These are phyloP conservation scores for Corythaeola cristata DNA, from an alignment of 2,113 vertebrate genomes.

Conservation along the genomic window DNA sequence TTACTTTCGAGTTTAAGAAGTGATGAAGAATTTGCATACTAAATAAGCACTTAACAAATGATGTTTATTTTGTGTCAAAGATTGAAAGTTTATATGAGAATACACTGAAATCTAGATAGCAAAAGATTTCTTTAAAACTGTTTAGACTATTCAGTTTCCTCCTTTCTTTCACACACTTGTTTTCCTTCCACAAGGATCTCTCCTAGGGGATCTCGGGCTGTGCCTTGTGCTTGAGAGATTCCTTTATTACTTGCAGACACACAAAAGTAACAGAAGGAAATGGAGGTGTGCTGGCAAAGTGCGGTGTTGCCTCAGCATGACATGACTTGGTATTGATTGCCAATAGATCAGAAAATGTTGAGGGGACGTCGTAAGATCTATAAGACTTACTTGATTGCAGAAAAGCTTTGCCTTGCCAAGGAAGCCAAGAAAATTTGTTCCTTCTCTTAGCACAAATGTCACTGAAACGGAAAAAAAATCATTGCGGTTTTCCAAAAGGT, in stretches of 20 bases:
- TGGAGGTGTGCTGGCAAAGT: not conserved
- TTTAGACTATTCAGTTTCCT: not conserved
- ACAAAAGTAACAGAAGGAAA: not conserved
- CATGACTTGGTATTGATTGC: not conserved
- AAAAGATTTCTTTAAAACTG: not conserved
- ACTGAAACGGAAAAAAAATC: not conserved
- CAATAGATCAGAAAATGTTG: not conserved
- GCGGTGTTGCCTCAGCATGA: not conserved
- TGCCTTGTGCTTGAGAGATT: not conserved
- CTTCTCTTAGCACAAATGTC: not conserved
- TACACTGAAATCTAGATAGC: conserved; percentile 63
- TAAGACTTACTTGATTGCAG: not conserved
- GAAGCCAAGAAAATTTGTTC: conserved; percentile 4
- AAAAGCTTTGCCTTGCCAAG: not conserved
- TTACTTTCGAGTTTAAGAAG: conserved; percentile 18
- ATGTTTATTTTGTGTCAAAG: conserved; percentile 49
- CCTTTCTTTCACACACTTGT: not conserved
- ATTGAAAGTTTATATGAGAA: conserved; percentile 17
- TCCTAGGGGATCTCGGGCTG: not conserved
- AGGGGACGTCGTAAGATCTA: not conserved
- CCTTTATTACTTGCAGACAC: not conserved
- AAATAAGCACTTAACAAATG: conserved; percentile 24
- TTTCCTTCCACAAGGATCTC: not conserved
- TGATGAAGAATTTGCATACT: not conserved
- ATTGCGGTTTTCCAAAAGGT: not conserved